Percentiles rank a stretch among this genome's conserved stretches.
These are phyloP conservation scores for Lasioglossum morio DNA, from an alignment of 2,888 invertebrate genomes.

Conservation along the genomic window DNA sequence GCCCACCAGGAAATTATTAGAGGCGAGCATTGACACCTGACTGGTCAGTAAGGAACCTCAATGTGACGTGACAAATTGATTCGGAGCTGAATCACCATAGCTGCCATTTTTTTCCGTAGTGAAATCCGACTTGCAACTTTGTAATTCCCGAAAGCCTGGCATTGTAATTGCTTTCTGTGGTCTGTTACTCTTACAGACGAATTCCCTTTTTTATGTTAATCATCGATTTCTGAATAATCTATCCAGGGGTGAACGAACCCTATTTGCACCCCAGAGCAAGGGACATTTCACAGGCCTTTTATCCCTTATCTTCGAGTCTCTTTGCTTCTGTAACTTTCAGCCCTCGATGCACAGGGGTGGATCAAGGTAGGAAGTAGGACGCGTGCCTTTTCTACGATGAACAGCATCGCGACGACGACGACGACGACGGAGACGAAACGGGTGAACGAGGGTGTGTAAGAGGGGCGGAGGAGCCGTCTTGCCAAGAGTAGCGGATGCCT, in stretches of 20 bases:
- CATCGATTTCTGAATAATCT: conserved; percentile 8
- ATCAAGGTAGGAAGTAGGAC: conserved; percentile 8
- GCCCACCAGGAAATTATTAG: not conserved
- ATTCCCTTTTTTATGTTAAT: not conserved
- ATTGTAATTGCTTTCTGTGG: not conserved
- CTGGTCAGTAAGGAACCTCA: not conserved
- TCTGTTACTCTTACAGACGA: too few relatives aligned
- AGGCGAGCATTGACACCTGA: not conserved
- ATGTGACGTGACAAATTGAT: not conserved
- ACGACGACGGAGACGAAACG: not conserved
- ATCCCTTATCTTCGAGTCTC: conserved; percentile 14
- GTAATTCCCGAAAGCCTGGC: not conserved
- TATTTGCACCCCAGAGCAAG: not conserved
- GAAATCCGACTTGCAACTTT: not conserved
- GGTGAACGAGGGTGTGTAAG: not conserved
- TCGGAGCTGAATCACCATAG: not conserved
- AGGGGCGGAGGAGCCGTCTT: conserved; percentile 50
- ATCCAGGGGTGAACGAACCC: not conserved
- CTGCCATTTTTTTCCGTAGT: not conserved
- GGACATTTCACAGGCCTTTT: conserved; percentile 16
- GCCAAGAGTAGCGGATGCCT: conserved; percentile 79
- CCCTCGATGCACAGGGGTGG: conserved; percentile 1
- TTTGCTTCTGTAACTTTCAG: conserved; percentile 37
- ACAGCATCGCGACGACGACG: conserved; percentile 13
- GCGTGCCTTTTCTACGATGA: conserved; percentile 35